phyloP scores from a whole-genome alignment of 2,797 vertebrate genomes.

The Kryptolebias ocellatus region DNA sequence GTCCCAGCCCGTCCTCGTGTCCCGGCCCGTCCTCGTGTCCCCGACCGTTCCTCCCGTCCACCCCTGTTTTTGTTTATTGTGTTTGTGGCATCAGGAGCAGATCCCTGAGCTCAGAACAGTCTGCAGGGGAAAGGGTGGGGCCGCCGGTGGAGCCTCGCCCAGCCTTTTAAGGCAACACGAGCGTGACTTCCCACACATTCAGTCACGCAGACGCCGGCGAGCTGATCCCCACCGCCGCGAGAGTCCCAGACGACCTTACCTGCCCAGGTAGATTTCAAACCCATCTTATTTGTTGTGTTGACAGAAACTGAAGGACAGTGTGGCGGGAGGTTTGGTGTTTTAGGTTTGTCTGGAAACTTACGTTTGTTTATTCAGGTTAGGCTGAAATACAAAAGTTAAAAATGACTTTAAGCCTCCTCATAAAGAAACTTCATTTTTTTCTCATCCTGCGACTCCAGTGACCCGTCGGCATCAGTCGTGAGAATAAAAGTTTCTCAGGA shows the following conservation, averaged over 20 bases:
- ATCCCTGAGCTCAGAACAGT: conserved; percentile 27
- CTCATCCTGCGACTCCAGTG: too few species aligned
- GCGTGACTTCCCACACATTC: conserved; percentile 52
- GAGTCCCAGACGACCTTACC: conserved; percentile 32
- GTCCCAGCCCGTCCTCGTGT: too few species aligned
- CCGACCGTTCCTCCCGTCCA: too few species aligned
- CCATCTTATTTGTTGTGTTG: neutral
- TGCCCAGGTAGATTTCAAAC: conserved; percentile 57
- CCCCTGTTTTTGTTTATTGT: too few species aligned
- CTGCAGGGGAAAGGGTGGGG: conserved; percentile 65
- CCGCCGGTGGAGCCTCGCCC: conserved; percentile 67
- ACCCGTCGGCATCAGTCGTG: too few species aligned
- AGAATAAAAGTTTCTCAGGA: too few species aligned
- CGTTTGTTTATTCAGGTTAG: neutral
- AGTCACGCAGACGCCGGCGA: conserved; percentile 48
- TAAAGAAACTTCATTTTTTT: neutral
- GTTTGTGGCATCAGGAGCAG: conserved; percentile 10
- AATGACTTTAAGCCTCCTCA: neutral
- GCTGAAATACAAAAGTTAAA: neutral
- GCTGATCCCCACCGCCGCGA: conserved; percentile 32
- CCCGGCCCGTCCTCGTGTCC: too few species aligned
- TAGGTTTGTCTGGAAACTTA: conserved; percentile 4
- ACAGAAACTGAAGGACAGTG: neutral
- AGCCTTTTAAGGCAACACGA: conserved; percentile 66
- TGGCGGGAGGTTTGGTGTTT: neutral